Evolutionary conservation across 2,113 vertebrate genomes (phyloP), one percentile per base, ranked within the genome.

Genomic region (Aspidoscelis tigris): DNA sequence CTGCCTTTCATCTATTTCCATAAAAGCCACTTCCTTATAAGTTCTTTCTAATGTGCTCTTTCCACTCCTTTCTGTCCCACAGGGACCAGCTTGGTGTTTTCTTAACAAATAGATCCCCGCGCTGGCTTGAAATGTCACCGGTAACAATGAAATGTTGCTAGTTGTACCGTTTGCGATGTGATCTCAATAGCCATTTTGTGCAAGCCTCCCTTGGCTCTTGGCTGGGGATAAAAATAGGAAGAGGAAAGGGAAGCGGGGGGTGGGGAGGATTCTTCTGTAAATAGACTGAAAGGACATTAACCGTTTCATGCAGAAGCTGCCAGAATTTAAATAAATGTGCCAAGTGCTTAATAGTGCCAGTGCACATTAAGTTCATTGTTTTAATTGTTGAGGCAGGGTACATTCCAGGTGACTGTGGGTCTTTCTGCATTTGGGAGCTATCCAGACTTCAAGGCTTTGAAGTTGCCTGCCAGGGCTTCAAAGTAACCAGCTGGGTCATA

Each of bases 281-380:
- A 94, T 92, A 95, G 91, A 93, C 90, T 89, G 91, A 80, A 91
- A 81, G 92, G 87, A n/a, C 82, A 89, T 89, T 92, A 91, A 88
- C 86, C 91, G 93, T 93, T 96, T 92, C 91, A 91, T 47, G n/a
- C 85, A 33, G 74, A 14, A 18, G 12, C 73, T 88, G 84, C 84
- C 84, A 90, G 82, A 89, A 66, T 69, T 76, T 88, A 53, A 90
- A 87, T 64, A 1, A 8, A 83, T 84, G 70, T 4, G 83, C 92
- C 88, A 93, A 87, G 77, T 22, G 1, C 61, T 61, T 66, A 92
- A 80, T 44, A 22, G 22, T 85, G 41, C 24, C 24, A 7, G 22
- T 66, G 79, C 72, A 76, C 33, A 83, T 84, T 86, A 2, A 12
- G 33, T 72, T 77, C 68, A 76, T 3, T 41, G 47, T 80, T 18